Evolutionary conservation across 2,113 vertebrate genomes (phyloP).

Genomic region (Oryzias melastigma): DNA sequence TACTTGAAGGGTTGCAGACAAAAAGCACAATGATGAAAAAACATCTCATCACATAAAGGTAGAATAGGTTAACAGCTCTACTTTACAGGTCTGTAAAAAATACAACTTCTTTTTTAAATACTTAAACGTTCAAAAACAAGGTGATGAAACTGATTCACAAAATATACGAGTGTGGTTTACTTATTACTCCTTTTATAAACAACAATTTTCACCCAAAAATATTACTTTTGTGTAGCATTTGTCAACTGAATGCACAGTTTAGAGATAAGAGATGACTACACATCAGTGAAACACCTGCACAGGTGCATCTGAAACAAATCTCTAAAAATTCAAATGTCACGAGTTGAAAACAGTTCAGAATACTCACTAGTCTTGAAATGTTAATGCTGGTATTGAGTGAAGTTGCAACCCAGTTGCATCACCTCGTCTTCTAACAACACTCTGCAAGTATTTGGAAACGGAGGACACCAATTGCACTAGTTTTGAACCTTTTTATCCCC

Average conservation of each 20-base stretch:
- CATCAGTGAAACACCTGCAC: not conserved
- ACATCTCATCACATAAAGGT: no score
- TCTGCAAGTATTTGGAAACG: not conserved
- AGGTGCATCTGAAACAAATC: not conserved
- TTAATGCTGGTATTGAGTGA: not conserved
- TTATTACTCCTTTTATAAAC: slow-evolving; percentile 7
- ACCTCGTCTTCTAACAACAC: not conserved
- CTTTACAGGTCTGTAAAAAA: no score
- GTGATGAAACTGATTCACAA: not conserved
- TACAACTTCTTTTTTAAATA: not conserved
- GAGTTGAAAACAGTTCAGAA: slow-evolving; percentile 2
- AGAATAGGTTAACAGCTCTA: no score
- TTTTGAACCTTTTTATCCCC: not conserved
- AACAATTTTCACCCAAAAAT: no score
- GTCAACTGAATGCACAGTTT: not conserved
- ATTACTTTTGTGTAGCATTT: not conserved
- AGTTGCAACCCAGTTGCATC: slow-evolving; percentile 11
- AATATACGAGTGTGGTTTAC: not conserved
- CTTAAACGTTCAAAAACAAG: not conserved
- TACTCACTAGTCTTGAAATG: not conserved
- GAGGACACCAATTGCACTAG: not conserved
- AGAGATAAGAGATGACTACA: not conserved
- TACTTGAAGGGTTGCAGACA: not conserved
- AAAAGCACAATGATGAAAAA: not conserved
- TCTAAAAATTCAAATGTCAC: not conserved